Evolutionary conservation across 2,113 vertebrate genomes (phyloP).

Genomic region (Lophotis ruficrista): DNA sequence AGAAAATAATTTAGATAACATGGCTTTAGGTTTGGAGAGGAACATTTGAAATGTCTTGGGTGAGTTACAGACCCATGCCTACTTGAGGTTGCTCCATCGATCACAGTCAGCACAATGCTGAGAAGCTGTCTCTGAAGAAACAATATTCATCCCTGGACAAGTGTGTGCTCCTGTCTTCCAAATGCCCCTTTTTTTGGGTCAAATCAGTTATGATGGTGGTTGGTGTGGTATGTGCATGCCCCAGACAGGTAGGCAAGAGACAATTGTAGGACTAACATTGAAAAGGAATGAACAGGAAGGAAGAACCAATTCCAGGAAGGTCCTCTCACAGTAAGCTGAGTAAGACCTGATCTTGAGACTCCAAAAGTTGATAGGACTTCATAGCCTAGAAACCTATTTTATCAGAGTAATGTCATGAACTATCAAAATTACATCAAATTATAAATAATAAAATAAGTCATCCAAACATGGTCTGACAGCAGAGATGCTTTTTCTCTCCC

Average conservation of each 20-base stretch:
- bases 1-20: not conserved
- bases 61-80: not conserved
- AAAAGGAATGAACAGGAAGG: not conserved
- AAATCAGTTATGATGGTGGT: not conserved
- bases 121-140: not conserved
- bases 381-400: not conserved
- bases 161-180: not conserved
- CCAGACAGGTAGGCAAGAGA: not conserved
- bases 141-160: not conserved
- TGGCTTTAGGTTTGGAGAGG: not conserved
- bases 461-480: rapidly evolving
- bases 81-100: not conserved
- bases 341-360: not conserved
- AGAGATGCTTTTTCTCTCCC: not conserved
- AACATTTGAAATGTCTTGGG: not conserved
- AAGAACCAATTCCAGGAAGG: not conserved
- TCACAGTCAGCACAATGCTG: not conserved
- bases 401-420: not conserved
- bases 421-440: not conserved
- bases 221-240: not conserved
- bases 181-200: not conserved
- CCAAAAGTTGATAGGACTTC: not conserved
- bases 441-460: not conserved
- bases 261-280: not conserved
- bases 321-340: not conserved